Evolutionary conservation across 53 echinoderm and acorn worm species (phyloP).

Genomic region (Holothuria scabra): DNA sequence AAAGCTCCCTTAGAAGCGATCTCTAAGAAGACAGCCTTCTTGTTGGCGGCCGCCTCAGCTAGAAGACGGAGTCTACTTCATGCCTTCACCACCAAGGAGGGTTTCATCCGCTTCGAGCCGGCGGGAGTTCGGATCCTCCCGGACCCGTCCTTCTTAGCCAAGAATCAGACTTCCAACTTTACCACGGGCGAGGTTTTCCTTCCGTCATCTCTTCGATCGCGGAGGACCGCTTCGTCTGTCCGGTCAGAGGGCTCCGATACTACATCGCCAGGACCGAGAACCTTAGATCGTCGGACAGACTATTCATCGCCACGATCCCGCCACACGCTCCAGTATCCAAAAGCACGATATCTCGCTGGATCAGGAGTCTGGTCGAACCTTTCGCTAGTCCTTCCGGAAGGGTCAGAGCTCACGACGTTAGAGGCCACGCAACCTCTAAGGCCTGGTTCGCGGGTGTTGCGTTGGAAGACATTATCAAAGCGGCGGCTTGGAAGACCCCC

Average conservation of each 20-base stretch:
- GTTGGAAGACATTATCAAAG: not conserved
- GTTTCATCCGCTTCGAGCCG: not conserved
- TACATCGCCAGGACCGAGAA: not conserved
- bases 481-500: constrained; percentile 5
- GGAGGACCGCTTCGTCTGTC: constrained; percentile 1
- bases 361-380: not conserved
- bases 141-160: not conserved
- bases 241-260: not conserved
- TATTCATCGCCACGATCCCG: not conserved
- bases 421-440: not conserved
- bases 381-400: not conserved
- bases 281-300: not conserved
- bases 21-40: not conserved
- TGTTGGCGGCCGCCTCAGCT: not conserved
- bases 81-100: not conserved
- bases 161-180: constrained; percentile 14
- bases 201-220: not conserved
- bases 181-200: not conserved
- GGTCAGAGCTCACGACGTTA: constrained; percentile 1
- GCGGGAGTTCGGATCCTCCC: constrained; percentile 21
- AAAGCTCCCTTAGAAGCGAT: not conserved
- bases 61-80: not conserved
- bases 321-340: not conserved
- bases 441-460: not conserved
- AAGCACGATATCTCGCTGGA: not conserved